Percentiles rank a stretch among this genome's conserved stretches.
phyloP scores from a whole-genome alignment of 2,113 vertebrate species.

The Tautogolabrus adspersus region DNA sequence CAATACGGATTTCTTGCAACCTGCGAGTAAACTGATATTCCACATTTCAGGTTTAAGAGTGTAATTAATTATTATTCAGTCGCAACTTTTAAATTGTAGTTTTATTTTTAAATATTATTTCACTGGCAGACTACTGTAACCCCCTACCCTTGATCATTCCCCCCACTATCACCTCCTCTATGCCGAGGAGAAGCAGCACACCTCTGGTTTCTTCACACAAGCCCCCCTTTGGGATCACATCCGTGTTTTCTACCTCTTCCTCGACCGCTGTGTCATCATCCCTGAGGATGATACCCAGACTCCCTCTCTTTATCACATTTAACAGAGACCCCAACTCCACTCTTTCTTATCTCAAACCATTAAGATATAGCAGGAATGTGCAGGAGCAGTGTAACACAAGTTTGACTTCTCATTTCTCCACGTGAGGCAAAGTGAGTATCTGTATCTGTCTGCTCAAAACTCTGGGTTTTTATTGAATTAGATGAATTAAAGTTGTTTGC shows the following conservation, averaged over 20 bases:
- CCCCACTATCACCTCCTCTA: not conserved
- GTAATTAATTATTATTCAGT: too few relatives aligned
- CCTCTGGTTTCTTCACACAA: slow-evolving; percentile 1
- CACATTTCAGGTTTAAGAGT: too few relatives aligned
- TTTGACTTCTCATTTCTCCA: slow-evolving; percentile 10
- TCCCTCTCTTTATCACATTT: slow-evolving; percentile 61
- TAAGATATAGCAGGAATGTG: slow-evolving; percentile 83
- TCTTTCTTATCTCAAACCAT: slow-evolving; percentile 69
- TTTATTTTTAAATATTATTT: too few relatives aligned
- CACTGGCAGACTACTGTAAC: too few relatives aligned
- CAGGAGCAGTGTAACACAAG: slow-evolving; percentile 61
- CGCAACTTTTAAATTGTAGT: too few relatives aligned
- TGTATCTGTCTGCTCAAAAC: too few relatives aligned
- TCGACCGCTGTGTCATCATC: slow-evolving; percentile 36
- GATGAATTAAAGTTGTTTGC: too few relatives aligned
- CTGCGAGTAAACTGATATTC: too few relatives aligned
- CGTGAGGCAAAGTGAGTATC: not conserved
- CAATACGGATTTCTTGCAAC: too few relatives aligned
- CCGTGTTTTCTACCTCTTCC: slow-evolving; percentile 11
- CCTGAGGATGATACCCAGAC: slow-evolving; percentile 66
- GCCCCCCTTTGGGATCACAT: not conserved
- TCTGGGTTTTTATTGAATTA: too few relatives aligned
- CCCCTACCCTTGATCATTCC: slow-evolving; percentile 35
- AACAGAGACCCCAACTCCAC: slow-evolving; percentile 11
- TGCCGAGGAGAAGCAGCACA: not conserved